Percentiles rank a stretch among this genome's conserved stretches.
Evolutionary conservation across 2,888 invertebrate species (phyloP).

Genomic region (Nysson spinosus): DNA sequence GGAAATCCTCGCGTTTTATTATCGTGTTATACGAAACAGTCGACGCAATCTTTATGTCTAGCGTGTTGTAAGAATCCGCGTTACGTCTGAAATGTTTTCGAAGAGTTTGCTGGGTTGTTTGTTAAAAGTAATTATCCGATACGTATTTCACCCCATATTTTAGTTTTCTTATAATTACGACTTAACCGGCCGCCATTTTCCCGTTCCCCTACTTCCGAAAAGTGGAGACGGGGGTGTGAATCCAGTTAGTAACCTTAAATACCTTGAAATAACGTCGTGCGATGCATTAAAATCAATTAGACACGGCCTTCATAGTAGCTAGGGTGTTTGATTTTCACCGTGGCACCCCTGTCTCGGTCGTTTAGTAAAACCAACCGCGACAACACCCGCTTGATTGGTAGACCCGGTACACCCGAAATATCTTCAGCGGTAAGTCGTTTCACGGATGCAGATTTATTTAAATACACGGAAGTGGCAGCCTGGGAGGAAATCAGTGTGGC

Average conservation of each 20-base stretch:
- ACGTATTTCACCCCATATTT: no score
- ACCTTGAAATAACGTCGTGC: slow-evolving; percentile 72
- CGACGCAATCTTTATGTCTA: no score
- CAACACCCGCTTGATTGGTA: slow-evolving; percentile 2
- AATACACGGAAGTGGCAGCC: slow-evolving; percentile 36
- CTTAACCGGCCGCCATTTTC: no score
- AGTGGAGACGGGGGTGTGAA: slow-evolving; percentile 26
- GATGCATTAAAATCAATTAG: slow-evolving; percentile 70
- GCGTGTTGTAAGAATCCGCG: no score
- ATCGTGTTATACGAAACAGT: no score
- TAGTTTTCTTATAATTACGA: no score
- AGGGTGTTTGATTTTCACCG: slow-evolving; percentile 41
- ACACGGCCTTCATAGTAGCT: slow-evolving; percentile 59
- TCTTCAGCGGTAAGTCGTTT: slow-evolving; percentile 23
- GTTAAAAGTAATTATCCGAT: no score
- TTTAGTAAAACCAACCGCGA: slow-evolving; percentile 25
- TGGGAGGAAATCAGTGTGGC: slow-evolving; percentile 5
- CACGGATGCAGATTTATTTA: slow-evolving; percentile 11
- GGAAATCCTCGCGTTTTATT: no score
- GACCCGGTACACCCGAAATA: slow-evolving; percentile 19
- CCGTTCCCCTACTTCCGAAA: slow-evolving; percentile 27
- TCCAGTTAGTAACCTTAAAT: slow-evolving; percentile 62
- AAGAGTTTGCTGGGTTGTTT: no score
- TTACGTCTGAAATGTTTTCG: no score
- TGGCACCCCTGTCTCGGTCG: slow-evolving; percentile 18